Base-by-base conservation (phyloP, 2,113 vertebrate species). In the Stegastes partitus region DNA sequence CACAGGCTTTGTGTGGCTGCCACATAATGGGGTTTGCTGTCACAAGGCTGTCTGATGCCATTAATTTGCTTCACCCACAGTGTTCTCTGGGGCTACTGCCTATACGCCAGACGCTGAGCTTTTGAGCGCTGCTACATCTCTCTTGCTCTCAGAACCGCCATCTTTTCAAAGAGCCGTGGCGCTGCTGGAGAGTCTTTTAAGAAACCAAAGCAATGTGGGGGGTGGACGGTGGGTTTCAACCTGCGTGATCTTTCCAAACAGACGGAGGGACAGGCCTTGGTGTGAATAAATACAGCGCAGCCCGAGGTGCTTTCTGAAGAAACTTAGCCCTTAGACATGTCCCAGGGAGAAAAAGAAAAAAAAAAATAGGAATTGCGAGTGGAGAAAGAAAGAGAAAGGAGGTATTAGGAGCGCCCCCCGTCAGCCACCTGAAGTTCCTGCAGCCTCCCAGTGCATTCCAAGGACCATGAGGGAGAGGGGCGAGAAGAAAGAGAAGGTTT, bases 31-130 rank as follows among this genome's bases (percentile, higher is more conserved):
- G 62, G 74, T 82, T 80, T 82, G 78, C 75, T 90, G 72, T 90
- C 89, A 89, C 87, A 89, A 80, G 87, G 77, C 86, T 85, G 87
- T 92, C 88, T 82, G 86, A 86, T 88, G 78, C 68, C 76, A 90
- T 93, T 91, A 84, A 89, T 90, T 86, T 79, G 83, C 74, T 62
- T 88, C 81, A 77, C 72, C 58, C 68, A 67, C 79, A 57, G 58
- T 37, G 59, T 85, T 90, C 75, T 86, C 68, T 22, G n/a, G 18
- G 58, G 64, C 71, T 66, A 57, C 76, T 19, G 68, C 67, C 80
- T 84, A 56, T 74, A 82, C n/a, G 26, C 47, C 74, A 26, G 85
- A 62, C 9, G 31, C 42, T 12, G 37, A 61, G 58, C 78, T 74
- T 84, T 79, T 85, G 63, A 80, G 63, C 62, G 59, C 78, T 47